Evolutionary conservation across 2,797 vertebrate species (phyloP).

Genomic region (Myiotriccus ornatus): DNA sequence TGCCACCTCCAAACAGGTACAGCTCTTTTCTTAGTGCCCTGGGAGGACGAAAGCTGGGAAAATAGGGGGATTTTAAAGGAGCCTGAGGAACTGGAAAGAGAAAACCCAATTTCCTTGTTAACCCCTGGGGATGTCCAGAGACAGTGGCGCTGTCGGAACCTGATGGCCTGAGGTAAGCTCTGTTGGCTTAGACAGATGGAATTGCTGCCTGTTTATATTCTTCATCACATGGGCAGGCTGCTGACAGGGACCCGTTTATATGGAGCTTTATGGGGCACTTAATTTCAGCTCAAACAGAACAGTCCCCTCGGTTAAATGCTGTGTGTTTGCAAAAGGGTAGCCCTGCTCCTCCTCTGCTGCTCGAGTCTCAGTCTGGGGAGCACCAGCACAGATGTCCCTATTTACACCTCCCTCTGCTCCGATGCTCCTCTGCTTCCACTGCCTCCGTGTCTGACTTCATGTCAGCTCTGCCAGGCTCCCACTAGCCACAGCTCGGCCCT

Average conservation of each 20-base stretch:
- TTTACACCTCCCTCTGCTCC: not conserved
- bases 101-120: not conserved
- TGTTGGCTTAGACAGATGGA: not conserved
- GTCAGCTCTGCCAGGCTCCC: not conserved
- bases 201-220: not conserved
- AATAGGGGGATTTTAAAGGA: not conserved
- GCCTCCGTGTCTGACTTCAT: rapidly evolving
- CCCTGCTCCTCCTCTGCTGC: too few species aligned
- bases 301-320: not conserved
- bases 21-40: not conserved
- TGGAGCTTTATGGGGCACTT: not conserved
- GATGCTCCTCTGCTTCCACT: rapidly evolving
- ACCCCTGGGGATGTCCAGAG: not conserved
- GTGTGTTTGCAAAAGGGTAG: not conserved
- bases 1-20: not conserved
- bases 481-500: rapidly evolving
- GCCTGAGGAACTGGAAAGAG: not conserved
- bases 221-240: not conserved
- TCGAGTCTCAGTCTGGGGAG: rapidly evolving
- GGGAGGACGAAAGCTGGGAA: not conserved
- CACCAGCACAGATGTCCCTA: not conserved
- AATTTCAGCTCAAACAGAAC: not conserved
- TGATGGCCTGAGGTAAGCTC: not conserved
- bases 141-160: not conserved
- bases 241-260: not conserved